phyloP scores from a whole-genome alignment of 2,113 vertebrate genomes.

The Marcusenius ussheri region DNA sequence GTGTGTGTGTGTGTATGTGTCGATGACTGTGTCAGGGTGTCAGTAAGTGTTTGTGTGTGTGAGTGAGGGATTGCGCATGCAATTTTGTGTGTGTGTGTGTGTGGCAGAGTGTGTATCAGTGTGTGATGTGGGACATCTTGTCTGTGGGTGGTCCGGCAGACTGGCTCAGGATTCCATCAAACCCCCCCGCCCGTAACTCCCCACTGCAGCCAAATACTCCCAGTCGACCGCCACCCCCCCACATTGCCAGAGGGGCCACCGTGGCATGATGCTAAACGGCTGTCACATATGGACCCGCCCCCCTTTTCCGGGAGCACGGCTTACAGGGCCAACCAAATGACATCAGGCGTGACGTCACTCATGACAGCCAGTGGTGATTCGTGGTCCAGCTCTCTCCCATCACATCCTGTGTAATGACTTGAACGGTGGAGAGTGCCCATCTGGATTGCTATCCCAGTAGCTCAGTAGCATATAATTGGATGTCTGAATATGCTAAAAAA shows the following conservation, averaged over 20 bases:
- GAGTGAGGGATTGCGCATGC: neutral
- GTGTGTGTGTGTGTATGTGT: neutral
- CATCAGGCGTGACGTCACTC: neutral
- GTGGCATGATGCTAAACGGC: neutral
- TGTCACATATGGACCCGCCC: neutral
- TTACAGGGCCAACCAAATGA: constrained; percentile 11
- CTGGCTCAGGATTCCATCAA: neutral
- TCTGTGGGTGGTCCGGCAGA: constrained; percentile 5
- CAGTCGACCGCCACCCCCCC: neutral
- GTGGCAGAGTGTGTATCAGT: neutral
- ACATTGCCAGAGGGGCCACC: neutral
- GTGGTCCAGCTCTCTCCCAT: constrained; percentile 11
- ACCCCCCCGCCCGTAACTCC: neutral
- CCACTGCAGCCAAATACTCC: neutral
- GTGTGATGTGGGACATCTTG: constrained; percentile 11
- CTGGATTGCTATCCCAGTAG: constrained; percentile 51
- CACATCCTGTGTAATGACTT: constrained; percentile 64
- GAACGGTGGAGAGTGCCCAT: constrained; percentile 52
- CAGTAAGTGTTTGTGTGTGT: neutral
- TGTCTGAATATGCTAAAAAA: constrained; percentile 40
- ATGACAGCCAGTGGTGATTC: constrained; percentile 7
- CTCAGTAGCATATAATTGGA: constrained; percentile 53
- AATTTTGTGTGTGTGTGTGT: neutral
- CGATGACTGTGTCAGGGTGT: neutral
- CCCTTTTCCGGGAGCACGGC: neutral